Percentiles rank a stretch among this genome's conserved stretches.
These are phyloP conservation scores for Phthorimaea operculella DNA, from an alignment of 1,140 invertebrate species.

Conservation along the genomic window DNA sequence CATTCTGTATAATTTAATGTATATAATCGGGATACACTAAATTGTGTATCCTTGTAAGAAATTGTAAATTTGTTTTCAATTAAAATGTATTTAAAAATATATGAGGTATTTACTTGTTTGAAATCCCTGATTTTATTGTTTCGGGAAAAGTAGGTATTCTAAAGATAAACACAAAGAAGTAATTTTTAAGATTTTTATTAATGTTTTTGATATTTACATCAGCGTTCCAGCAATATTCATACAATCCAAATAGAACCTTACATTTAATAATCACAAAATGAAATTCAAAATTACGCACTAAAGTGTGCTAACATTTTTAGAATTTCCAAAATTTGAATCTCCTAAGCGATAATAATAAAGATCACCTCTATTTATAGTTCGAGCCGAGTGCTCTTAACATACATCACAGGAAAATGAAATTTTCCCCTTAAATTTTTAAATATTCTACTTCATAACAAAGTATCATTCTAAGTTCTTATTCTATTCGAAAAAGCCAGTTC, in stretches of 20 bases:
- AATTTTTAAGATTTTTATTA: constrained; percentile 52
- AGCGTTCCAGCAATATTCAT: constrained; percentile 36
- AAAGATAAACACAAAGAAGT: constrained; percentile 20
- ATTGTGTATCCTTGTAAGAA: constrained; percentile 22
- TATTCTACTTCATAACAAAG: constrained; percentile 31
- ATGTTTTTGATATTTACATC: constrained; percentile 49
- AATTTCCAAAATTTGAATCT: constrained; percentile 36
- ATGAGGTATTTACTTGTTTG: constrained; percentile 9
- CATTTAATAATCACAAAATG: constrained; percentile 51
- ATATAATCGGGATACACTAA: constrained; percentile 15
- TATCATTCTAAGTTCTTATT: constrained; percentile 28
- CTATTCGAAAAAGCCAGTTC: constrained; percentile 46
- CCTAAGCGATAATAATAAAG: constrained; percentile 18
- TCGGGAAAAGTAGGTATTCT: constrained; percentile 11
- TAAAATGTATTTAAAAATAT: constrained; percentile 19
- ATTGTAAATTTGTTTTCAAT: constrained; percentile 23
- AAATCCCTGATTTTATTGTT: neutral
- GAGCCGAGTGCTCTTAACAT: constrained; percentile 13
- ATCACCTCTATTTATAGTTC: constrained; percentile 18
- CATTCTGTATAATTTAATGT: constrained; percentile 1
- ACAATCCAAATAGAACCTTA: constrained; percentile 45
- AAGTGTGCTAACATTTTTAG: constrained; percentile 27
- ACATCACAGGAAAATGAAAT: constrained; percentile 24
- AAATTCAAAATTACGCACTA: constrained; percentile 37
- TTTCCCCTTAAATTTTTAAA: constrained; percentile 18